Conservation (phyloP, 2,888 invertebrate species). For the Leucophenga montana region DNA sequence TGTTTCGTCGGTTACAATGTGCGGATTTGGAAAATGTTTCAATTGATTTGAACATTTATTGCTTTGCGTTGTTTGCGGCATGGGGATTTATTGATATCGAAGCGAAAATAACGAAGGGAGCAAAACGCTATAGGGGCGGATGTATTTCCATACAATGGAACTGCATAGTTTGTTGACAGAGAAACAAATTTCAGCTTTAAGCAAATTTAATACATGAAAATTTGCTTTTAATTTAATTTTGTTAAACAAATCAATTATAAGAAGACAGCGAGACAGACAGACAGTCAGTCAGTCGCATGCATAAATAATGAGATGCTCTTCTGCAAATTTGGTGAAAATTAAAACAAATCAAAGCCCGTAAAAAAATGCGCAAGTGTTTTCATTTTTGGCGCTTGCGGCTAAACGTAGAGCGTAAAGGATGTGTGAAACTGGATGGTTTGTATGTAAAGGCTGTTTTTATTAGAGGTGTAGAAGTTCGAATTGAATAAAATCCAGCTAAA, state of each 20-base stretch:
- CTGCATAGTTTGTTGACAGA: not conserved
- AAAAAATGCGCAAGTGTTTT: not conserved
- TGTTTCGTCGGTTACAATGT: conserved; percentile 39
- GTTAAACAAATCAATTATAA: too few relatives aligned
- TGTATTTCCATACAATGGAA: not conserved
- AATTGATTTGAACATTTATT: conserved; percentile 68
- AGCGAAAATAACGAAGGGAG: not conserved
- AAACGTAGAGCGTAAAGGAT: too few relatives aligned
- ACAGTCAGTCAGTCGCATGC: not conserved
- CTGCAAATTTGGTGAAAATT: conserved; percentile 43
- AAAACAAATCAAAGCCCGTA: conserved; percentile 61
- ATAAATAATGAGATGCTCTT: not conserved
- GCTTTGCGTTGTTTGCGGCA: conserved; percentile 55
- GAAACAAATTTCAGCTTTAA: too few relatives aligned
- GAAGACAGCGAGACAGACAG: too few relatives aligned
- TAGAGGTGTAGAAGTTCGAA: too few relatives aligned
- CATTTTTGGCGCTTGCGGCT: too few relatives aligned
- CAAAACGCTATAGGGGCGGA: too few relatives aligned
- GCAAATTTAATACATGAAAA: too few relatives aligned
- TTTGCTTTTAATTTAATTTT: too few relatives aligned
- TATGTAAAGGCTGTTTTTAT: too few relatives aligned
- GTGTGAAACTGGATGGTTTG: too few relatives aligned
- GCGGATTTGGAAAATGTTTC: conserved; percentile 63
- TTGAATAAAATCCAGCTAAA: too few relatives aligned
- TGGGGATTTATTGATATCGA: conserved; percentile 39